Percentiles rank a stretch among this genome's conserved stretches.
phyloP scores from a whole-genome alignment of 2,797 vertebrate genomes.

The Cossypha niveicapilla region DNA sequence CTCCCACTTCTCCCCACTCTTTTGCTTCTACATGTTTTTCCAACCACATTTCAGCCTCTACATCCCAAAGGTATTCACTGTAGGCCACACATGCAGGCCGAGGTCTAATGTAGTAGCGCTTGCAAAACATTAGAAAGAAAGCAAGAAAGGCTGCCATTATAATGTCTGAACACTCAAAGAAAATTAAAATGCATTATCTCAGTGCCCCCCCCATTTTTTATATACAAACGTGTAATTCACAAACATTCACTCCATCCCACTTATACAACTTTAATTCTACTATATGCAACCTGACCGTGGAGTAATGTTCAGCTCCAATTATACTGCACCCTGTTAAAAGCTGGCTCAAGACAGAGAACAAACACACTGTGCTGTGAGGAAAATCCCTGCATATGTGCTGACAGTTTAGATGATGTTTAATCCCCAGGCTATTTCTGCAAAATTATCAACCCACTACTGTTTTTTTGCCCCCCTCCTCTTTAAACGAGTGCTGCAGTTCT shows the following conservation, averaged over 20 bases:
- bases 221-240: background rate
- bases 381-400: constrained; percentile 24
- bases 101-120: background rate
- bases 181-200: background rate
- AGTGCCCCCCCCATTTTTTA: background rate
- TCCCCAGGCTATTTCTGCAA: constrained; percentile 6
- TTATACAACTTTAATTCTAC: background rate
- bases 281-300: background rate
- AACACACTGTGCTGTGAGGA: background rate
- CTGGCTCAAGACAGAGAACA: constrained; percentile 5
- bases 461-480: background rate
- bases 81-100: background rate
- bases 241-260: background rate
- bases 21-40: background rate
- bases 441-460: constrained; percentile 1
- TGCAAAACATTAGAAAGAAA: background rate
- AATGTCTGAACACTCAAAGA: background rate
- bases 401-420: constrained; percentile 35
- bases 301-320: constrained; percentile 8
- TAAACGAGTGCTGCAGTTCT: background rate
- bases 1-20: background rate
- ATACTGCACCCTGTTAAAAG: background rate
- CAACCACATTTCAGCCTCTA: background rate
- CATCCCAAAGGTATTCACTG: background rate
- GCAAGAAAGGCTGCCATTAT: background rate